These are phyloP conservation scores for Littorina saxatilis DNA, from an alignment of 1,140 invertebrate species.

Conservation along the genomic window DNA sequence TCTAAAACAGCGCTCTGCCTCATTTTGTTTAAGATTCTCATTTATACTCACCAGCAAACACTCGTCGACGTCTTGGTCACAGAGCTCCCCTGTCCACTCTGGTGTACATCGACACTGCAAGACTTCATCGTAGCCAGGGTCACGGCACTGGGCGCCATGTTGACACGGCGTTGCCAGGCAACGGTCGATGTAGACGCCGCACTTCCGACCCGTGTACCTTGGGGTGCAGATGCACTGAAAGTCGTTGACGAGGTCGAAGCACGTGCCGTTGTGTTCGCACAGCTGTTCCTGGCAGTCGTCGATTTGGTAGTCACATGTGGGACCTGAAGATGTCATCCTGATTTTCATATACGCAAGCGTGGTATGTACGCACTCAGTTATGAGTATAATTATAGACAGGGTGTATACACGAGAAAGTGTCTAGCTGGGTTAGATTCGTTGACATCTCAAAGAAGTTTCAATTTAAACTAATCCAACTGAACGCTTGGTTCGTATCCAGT, in stretches of 20 bases:
- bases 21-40: no score
- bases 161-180: constrained; percentile 55
- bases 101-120: constrained; percentile 71
- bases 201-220: constrained; percentile 37
- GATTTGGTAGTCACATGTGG: constrained; percentile 51
- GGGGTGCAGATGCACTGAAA: constrained; percentile 86
- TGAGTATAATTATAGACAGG: no score
- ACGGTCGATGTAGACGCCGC: constrained; percentile 48
- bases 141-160: constrained; percentile 55
- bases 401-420: no score
- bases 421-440: no score
- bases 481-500: no score
- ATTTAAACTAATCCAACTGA: no score
- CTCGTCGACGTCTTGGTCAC: constrained; percentile 2
- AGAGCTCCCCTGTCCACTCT: background rate
- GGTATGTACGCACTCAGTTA: no score
- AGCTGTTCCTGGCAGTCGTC: constrained; percentile 80
- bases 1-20: no score
- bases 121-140: constrained; percentile 35
- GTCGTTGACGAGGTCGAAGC: constrained; percentile 81
- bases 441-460: no score
- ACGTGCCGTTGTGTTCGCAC: constrained; percentile 90
- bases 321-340: no score
- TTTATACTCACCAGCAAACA: background rate
- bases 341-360: no score